These are phyloP conservation scores for Diarsia dahlii DNA, from an alignment of 2,888 invertebrate species.

Conservation along the genomic window DNA sequence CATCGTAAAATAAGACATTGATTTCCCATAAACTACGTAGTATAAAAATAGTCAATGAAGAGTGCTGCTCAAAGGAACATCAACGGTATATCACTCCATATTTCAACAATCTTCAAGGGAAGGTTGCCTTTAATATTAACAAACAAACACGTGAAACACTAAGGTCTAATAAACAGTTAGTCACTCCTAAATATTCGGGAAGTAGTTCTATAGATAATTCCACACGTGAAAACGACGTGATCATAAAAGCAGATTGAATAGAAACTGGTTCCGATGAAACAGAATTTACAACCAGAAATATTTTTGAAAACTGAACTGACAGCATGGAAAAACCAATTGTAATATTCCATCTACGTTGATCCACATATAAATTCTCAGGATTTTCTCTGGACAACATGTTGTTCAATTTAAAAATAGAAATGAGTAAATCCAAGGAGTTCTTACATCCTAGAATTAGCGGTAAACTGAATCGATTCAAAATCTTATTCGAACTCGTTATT, in stretches of 20 bases:
- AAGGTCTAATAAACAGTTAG: constrained; percentile 60
- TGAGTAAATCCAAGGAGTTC: background rate
- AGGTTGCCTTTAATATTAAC: constrained; percentile 74
- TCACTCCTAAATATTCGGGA: constrained; percentile 48
- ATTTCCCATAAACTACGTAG: constrained; percentile 7
- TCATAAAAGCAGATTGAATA: background rate
- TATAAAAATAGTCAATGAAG: constrained; percentile 37
- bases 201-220: constrained; percentile 22
- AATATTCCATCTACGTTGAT: background rate
- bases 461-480: constrained; percentile 25
- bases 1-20: constrained; percentile 7
- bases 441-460: constrained; percentile 20
- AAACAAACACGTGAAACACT: constrained; percentile 62
- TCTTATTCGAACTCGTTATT: constrained; percentile 43
- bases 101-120: constrained; percentile 78
- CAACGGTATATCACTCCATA: constrained; percentile 52
- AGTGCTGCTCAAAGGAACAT: constrained; percentile 40
- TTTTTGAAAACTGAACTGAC: background rate
- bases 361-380: background rate
- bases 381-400: background rate
- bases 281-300: constrained; percentile 9
- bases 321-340: constrained; percentile 33
- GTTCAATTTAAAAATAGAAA: background rate
- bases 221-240: constrained; percentile 26
- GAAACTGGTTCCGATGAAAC: constrained; percentile 4